Evolutionary conservation across 2,797 vertebrate genomes (phyloP), one percentile per base, ranked within the genome.

Genomic region (Coracias cyanogaster): DNA sequence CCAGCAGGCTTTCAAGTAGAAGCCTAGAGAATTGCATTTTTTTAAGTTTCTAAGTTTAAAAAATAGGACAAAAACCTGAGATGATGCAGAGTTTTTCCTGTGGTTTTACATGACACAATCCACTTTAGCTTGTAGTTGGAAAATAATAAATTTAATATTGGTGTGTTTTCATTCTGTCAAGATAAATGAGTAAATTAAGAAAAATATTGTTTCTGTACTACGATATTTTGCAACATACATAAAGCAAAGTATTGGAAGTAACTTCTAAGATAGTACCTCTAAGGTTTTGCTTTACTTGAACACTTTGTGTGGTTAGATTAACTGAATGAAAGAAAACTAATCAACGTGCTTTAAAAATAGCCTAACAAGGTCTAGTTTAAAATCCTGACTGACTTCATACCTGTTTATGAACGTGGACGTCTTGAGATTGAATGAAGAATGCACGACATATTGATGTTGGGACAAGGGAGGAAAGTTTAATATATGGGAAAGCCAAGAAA

Each of bases 381-480:
- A 82, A 74, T 89, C 69, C 20, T 92, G 74, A 64, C 35, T 46
- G 48, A 29, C 21, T 82, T 82, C 0, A 2, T 70, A n/a, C 60
- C 52, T 73, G 6, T 93, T 93, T 70, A 78, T 65, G 73, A 94
- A 90, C 67, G 89, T 86, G 87, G 73, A 52, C 80, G 90, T 91
- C 82, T 94, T 82, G 74, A 49, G 66, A 25, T 45, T 89, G 88
- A 84, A 65, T 66, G 65, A 67, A 77, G 94, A 97, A 97, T 94
- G 91, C 93, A 89, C 96, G 95, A 72, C 78, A 94, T 9, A 12
- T 87, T 88, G 89, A 73, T 62, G 73, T 7, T 76, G 51, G 45
- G 80, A 71, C 22, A 70, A 43, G 65, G 76, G 64, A 92, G 74
- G 86, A 91, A 95, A 84, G 72, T 93, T 95, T 96, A 96, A 94